Base-by-base conservation (phyloP, 2,888 invertebrate genomes). In the Junonia oenone region DNA sequence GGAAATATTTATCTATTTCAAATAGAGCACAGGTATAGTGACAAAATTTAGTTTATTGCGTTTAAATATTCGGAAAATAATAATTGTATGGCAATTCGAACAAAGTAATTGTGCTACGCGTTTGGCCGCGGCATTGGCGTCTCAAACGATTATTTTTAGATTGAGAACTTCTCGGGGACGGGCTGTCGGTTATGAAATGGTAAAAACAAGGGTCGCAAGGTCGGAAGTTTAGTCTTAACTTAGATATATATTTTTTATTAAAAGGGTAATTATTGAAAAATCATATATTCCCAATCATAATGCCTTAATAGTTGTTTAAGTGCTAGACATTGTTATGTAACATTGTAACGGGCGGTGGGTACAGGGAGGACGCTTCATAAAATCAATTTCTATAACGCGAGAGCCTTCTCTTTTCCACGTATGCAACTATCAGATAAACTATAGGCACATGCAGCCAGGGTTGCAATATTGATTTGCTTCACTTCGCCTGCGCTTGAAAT, bases 71-170 rank as follows among this genome's bases (percentile, higher is more conserved):
- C 13, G 22, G 9, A 14, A 53, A 11, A 40, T 40, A 11, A 40
- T 40, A 51, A 38, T 48, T 37, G 29, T 51, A 27, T 26, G 43
- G 31, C 56, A 57, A 58, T 51, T 55, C 51, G 56, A 60, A 62
- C 61, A 63, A 65, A 67, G 70, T 71, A 73, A 75, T 75, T 70
- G 66, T 73, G 69, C 63, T 71, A 72, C 70, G 60, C 61, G 68
- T 72, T 78, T 76, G 76, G 77, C 78, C 66, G 68, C 71, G 67
- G 66, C 69, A 68, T 68, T 71, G 65, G 63, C 66, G 68, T 69
- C 67, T 68, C 68, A 67, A 68, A 66, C n/a, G 52, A 59, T 61
- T 75, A 74, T 74, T 72, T 74, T 66, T 66, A 71, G 68, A 57
- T 51, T 33, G 56, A 55, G 63, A 68, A 64, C 62, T 62, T 64